phyloP scores from a whole-genome alignment of 2,113 vertebrate species.

The Pseudorasbora parva region DNA sequence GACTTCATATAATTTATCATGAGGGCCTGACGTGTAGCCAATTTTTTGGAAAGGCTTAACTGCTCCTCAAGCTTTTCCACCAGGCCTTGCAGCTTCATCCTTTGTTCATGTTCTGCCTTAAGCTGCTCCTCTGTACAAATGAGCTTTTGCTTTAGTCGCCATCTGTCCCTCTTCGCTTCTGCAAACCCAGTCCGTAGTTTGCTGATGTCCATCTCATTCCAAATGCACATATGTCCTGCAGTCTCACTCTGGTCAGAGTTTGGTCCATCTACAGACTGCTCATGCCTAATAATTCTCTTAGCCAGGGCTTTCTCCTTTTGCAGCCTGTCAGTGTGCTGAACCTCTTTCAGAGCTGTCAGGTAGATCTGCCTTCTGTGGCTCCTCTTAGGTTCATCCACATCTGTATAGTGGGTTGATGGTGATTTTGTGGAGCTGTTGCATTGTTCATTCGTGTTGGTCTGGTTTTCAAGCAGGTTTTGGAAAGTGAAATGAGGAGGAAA shows the following conservation, averaged over 20 bases:
- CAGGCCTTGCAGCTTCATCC: slow-evolving; percentile 58
- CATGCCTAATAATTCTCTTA: slow-evolving; percentile 51
- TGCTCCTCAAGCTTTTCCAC: slow-evolving; percentile 62
- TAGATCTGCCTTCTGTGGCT: slow-evolving; percentile 54
- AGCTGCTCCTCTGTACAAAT: slow-evolving; percentile 62
- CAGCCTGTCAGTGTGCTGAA: slow-evolving; percentile 57
- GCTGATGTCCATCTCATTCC: slow-evolving; percentile 63
- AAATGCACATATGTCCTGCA: slow-evolving; percentile 53
- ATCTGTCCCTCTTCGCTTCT: slow-evolving; percentile 53
- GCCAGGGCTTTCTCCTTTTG: slow-evolving; percentile 57
- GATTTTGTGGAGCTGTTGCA: slow-evolving; percentile 41
- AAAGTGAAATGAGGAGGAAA: slow-evolving; percentile 62
- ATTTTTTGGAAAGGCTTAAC: slow-evolving; percentile 56
- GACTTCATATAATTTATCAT: slow-evolving; percentile 38
- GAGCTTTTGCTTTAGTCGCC: slow-evolving; percentile 60
- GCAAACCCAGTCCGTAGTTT: slow-evolving; percentile 38
- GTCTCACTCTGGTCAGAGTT: slow-evolving; percentile 12
- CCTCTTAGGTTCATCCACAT: slow-evolving; percentile 31
- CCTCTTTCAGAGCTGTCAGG: slow-evolving; percentile 51
- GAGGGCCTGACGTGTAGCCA: slow-evolving; percentile 28
- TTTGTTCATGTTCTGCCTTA: slow-evolving; percentile 57
- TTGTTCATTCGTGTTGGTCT: neutral
- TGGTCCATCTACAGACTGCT: neutral
- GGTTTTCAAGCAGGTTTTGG: slow-evolving; percentile 57
- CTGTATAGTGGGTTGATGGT: neutral